Percentiles rank a stretch among this genome's conserved stretches.
phyloP scores from a whole-genome alignment of 2,797 vertebrate genomes.

The Passerculus sandwichensis region DNA sequence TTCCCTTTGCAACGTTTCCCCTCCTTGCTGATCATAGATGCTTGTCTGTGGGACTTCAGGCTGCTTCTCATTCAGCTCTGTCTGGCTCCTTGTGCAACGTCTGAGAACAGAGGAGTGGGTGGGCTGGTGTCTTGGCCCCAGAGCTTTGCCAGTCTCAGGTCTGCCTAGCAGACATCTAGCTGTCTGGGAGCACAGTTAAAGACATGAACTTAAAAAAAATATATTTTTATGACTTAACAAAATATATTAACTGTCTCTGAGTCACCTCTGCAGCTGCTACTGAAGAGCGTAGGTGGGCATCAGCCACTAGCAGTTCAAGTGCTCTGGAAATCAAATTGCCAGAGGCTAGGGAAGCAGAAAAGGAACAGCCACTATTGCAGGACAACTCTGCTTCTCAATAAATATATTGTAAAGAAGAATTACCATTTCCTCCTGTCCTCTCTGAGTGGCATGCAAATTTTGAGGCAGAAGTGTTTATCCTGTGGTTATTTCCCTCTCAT shows the following conservation, averaged over 20 bases:
- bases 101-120: background rate
- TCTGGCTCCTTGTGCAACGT: background rate
- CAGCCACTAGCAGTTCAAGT: background rate
- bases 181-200: background rate
- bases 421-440: background rate
- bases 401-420: background rate
- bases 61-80: background rate
- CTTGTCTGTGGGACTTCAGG: background rate
- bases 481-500: background rate
- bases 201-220: too few relatives aligned
- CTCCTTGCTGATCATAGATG: fast-evolving
- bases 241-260: background rate
- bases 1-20: background rate
- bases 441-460: background rate
- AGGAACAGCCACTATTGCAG: background rate
- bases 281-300: background rate
- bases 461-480: background rate
- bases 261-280: background rate
- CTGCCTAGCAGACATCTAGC: background rate
- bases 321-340: background rate
- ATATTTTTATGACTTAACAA: too few relatives aligned
- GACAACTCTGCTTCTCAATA: background rate
- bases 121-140: background rate
- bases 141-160: background rate
- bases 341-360: background rate